A percentile compares a stretch with the other conserved stretches of the same genome.
Conservation (phyloP, 2,113 vertebrate genomes). For the Cyanocitta stelleri region DNA sequence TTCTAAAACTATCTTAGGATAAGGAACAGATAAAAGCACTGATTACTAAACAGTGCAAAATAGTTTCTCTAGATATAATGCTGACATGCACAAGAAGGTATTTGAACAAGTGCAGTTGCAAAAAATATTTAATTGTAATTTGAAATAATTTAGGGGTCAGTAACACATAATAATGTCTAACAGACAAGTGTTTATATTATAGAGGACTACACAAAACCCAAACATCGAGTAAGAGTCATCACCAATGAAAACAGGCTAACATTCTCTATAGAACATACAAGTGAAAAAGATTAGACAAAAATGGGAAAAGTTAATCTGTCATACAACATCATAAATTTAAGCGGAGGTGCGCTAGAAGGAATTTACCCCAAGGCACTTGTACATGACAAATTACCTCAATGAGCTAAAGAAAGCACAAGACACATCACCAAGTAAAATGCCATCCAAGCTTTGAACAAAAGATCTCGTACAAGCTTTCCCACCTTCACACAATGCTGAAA, state of each 20-base stretch:
- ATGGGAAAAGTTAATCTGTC: neutral
- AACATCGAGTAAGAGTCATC: neutral
- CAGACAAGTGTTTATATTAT: neutral
- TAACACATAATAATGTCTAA: neutral
- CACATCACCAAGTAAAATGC: neutral
- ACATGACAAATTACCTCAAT: neutral
- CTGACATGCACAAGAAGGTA: neutral
- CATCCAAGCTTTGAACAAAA: neutral
- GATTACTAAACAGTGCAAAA: neutral
- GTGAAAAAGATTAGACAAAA: neutral
- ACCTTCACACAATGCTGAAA: neutral
- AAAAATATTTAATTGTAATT: neutral
- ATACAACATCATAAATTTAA: neutral
- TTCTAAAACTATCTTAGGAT: neutral
- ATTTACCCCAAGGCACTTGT: neutral
- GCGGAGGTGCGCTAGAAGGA: neutral
- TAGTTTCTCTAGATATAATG: neutral
- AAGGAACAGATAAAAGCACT: neutral
- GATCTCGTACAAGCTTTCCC: neutral
- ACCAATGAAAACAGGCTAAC: neutral
- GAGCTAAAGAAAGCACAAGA: neutral
- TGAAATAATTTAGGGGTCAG: neutral
- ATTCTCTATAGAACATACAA: neutral
- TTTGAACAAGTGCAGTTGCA: neutral
- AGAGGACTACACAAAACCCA: neutral